These are phyloP conservation scores for Premnoplex brunnescens DNA, from an alignment of 2,797 vertebrate species.

Conservation along the genomic window DNA sequence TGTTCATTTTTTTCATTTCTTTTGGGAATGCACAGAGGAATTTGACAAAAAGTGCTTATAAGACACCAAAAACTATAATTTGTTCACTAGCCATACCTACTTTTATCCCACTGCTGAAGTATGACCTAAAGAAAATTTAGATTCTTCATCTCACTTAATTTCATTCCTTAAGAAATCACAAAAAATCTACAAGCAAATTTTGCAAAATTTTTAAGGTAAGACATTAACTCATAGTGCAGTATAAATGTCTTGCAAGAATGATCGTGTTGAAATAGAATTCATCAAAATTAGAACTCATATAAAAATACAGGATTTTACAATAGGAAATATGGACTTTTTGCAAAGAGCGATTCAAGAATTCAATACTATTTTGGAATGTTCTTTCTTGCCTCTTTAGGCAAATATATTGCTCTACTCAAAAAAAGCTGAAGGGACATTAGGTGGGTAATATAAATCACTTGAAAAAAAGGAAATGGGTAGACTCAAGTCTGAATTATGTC, in stretches of 20 bases:
- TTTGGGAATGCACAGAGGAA: background rate
- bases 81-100: background rate
- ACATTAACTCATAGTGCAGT: background rate
- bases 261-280: background rate
- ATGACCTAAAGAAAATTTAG: background rate
- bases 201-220: background rate
- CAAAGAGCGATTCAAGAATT: background rate
- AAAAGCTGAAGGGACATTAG: background rate
- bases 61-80: background rate
- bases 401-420: conserved; percentile 23
- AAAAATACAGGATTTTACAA: background rate
- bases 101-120: background rate
- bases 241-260: background rate
- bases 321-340: background rate
- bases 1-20: background rate
- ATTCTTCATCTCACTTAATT: background rate
- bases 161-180: background rate
- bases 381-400: background rate
- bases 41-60: background rate
- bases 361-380: background rate
- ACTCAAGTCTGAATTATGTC: conserved; percentile 40
- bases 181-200: background rate
- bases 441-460: conserved; percentile 30
- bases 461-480: conserved; percentile 28
- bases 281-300: background rate